Base-by-base conservation (phyloP, 2,888 invertebrate genomes). In the Rhaphigaster nebulosa region DNA sequence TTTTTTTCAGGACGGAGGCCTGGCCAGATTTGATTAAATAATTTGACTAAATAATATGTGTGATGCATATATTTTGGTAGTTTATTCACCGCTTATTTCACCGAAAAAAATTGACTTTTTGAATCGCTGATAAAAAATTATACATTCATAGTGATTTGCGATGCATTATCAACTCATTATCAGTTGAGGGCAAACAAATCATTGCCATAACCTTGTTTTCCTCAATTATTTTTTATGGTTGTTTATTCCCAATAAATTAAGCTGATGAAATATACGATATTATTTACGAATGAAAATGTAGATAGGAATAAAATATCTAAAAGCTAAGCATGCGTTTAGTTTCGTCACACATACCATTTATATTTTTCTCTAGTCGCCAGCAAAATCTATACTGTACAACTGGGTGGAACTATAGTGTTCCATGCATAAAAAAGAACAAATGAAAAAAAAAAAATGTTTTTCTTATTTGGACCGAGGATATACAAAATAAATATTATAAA, bases 151-250 rank as follows among this genome's bases (percentile, higher is more conserved):
- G 18, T 70, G 29, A 34, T 70, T 34, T 34, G 13, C 70, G 70
- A 70, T 70, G 70, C 70, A 70, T 18, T 70, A 70, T 70, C 70
- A 34, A 70, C 29, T 70, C 29, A 70, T 70, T 70, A 70, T 70
- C 70, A 18, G 4, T 34, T 3, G 29, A 70, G 70, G 70, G 70
- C 70, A 70, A 70, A 18, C 29, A 34, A 70, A 34, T 34, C 70
- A 70, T 70, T 70, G 70, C 70, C 70, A 70, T 70, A 70, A 70
- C 70, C 70, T 70, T 70, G 70, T 70, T 70, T 70, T 70, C 34
- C 29, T 70, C 70, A 29, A 70, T 29, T 70, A 70, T 70, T 70
- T 34, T 70, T 70, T 34, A 70, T 70, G 18, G n/a, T 70, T 70
- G 70, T 70, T 70, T 70, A 70, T 70, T 18, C 12, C 15, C 18